Conservation (phyloP, 1,140 invertebrate genomes). For the Geopemphigus sp. region DNA sequence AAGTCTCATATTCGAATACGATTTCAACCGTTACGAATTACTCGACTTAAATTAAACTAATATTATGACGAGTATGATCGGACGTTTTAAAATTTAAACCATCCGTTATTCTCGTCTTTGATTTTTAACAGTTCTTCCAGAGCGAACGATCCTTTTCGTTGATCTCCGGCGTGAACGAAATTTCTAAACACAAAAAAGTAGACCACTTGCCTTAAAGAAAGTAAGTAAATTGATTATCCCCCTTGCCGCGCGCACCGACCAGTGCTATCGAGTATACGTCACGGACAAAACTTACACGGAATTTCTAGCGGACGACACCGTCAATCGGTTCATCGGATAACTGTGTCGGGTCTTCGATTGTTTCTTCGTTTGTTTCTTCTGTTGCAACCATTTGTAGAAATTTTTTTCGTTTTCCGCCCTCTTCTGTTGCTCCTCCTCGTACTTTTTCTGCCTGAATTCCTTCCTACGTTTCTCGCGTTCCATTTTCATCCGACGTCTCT, state of each 20-base stretch:
- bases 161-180: background rate
- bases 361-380: constrained; percentile 52
- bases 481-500: constrained; percentile 45
- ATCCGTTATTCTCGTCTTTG: constrained; percentile 13
- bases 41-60: too few relatives aligned
- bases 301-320: constrained; percentile 11
- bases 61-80: too few relatives aligned
- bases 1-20: too few relatives aligned
- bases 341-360: constrained; percentile 48
- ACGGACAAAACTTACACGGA: constrained; percentile 23
- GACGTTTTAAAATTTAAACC: constrained; percentile 23
- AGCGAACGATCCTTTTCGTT: constrained; percentile 38
- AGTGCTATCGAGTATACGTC: too few relatives aligned
- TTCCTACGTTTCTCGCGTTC: constrained; percentile 19
- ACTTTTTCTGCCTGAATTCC: constrained; percentile 43
- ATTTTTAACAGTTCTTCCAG: constrained; percentile 33
- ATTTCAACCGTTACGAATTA: too few relatives aligned
- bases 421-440: constrained; percentile 51
- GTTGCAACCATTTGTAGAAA: constrained; percentile 52
- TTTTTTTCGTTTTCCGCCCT: constrained; percentile 52
- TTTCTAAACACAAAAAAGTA: constrained; percentile 9
- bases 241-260: too few relatives aligned
- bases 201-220: background rate
- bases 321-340: constrained; percentile 40
- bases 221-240: too few relatives aligned